Percentiles rank a stretch among this genome's conserved stretches.
Evolutionary conservation across 2,888 invertebrate species (phyloP).

Genomic region (Drosophila recens): DNA sequence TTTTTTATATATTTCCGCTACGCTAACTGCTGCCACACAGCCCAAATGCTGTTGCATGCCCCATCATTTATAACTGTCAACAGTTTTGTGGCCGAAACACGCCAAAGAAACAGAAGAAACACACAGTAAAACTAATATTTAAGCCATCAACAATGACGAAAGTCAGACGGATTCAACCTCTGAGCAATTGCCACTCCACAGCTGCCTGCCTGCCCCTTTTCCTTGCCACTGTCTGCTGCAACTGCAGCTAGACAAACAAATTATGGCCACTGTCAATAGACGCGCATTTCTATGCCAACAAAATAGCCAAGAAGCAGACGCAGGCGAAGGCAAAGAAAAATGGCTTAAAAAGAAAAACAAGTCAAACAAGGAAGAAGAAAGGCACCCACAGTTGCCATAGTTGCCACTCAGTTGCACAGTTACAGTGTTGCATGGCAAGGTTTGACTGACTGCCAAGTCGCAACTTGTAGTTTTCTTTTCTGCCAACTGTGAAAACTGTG

Average conservation of each 20-base stretch:
- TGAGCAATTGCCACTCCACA: conserved; percentile 53
- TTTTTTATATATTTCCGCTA: conserved; percentile 35
- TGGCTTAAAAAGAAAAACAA: conserved; percentile 21
- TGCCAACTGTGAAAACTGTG: conserved; percentile 66
- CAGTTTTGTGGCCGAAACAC: conserved; percentile 71
- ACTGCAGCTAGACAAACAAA: conserved; percentile 78
- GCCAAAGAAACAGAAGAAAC: conserved; percentile 40
- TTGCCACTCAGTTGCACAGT: conserved; percentile 30
- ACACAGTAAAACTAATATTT: conserved; percentile 67
- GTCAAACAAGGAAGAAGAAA: conserved; percentile 32
- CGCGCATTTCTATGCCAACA: conserved; percentile 71
- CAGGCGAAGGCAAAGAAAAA: conserved; percentile 13
- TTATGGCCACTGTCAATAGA: conserved; percentile 82
- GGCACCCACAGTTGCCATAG: conserved; percentile 68
- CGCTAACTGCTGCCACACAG: conserved; percentile 34
- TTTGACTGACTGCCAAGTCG: conserved; percentile 72
- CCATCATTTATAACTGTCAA: conserved; percentile 81
- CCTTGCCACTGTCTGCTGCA: conserved; percentile 6
- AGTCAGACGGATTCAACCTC: conserved; percentile 35
- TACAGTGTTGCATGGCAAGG: conserved; percentile 29
- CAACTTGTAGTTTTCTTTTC: conserved; percentile 54
- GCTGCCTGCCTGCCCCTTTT: background rate
- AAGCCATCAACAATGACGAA: conserved; percentile 73
- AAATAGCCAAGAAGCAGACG: conserved; percentile 58
- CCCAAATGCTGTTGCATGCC: conserved; percentile 46